Evolutionary conservation across 2,888 invertebrate species (phyloP), one percentile per base, ranked within the genome.

Genomic region (Pyrrhopygopsis socrates): DNA sequence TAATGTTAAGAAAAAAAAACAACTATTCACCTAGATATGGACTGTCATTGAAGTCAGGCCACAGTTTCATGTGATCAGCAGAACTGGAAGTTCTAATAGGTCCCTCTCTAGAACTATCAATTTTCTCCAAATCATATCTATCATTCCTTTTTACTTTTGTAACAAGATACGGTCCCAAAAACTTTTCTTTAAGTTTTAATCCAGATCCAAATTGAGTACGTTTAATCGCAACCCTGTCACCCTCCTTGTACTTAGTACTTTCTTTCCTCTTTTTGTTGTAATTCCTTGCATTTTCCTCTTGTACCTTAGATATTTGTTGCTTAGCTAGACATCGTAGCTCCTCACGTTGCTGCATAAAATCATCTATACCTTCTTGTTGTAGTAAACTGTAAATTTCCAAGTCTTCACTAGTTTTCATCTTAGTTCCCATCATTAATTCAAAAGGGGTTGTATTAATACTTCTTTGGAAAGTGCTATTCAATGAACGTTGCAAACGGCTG

Each of bases 191-290:
- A 11, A 24, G 2, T n/a, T 92, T 91, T 30, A 87, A n/a, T 1
- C 78, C 71, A 0, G 27, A 24, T 2, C 87, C 86, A 85, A 82
- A 89, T 50, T 91, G 91, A 0, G 90, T 90, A 13, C 88, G 58
- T 27, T 87, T 88, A 15, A 92, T 91, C 6, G 89, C 88, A 1
- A 92, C 88, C 5, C 84, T 18, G 73, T 91, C 89, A 2, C 87
- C 88, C 1, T 50, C 38, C 6, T 76, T 34, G 24, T 87, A 89
- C 13, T 74, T 79, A 0, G n/a, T 22, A 60, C 83, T 73, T 9
- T 83, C 41, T 50, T 83, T 88, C 29, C 86, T 82, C 18, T 83
- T 86, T 58, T 78, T 88, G 22, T 83, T 78, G 15, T 13, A 54
- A 5, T 20, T n/a, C 8, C 8, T 54, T n/a, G 8, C 6, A 54